Base-by-base conservation (phyloP, 2,888 invertebrate genomes). In the Theodoxus fluviatilis region DNA sequence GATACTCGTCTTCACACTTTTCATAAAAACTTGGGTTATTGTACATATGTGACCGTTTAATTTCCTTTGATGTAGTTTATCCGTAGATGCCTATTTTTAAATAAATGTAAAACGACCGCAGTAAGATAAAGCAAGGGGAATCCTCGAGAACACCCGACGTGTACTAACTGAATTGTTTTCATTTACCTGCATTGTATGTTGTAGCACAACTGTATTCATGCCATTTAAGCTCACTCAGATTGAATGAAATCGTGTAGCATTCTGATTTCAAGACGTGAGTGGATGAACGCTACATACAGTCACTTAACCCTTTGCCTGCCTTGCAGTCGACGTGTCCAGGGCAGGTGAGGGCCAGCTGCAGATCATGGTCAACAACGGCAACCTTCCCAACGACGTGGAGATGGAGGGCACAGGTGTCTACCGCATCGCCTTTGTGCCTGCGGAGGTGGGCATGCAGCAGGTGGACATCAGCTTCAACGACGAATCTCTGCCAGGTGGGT, bases 301-400 rank as follows among this genome's bases (percentile, higher is more conserved):
- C n/a, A n/a, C n/a, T n/a, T 3, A 9, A 18, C 4, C 18, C n/a
- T 25, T 15, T 69, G 52, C 72, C 75, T 77, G 75, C 71, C 78
- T 90, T 90, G 78, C 89, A 95, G 98, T 99, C 87, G 98, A 98
- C 89, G 98, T 98, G 65, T 95, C 95, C 85, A 94, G 96, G 84
- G 98, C 98, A 67, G 99, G 99, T 52, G 98, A 98, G 90, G 99
- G 99, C 66, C 98, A 98, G 89, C 90, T 99, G 83, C 98, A 99
- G 91, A 99, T 99, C 85, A 97, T 97, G 82, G 97, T 99, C 86
- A 98, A 99, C 88, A 96, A 97, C 89, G 98, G 98, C 78, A 95
- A 97, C 90, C 96, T 99, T 74, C 98, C 98, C 64, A 99, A 99
- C 90, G 96, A 81, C 3, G 85, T 86, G 7, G 79, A 81, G 49